Evolutionary conservation across 2,888 invertebrate genomes (phyloP).

Genomic region (Hypercompe scribonia): DNA sequence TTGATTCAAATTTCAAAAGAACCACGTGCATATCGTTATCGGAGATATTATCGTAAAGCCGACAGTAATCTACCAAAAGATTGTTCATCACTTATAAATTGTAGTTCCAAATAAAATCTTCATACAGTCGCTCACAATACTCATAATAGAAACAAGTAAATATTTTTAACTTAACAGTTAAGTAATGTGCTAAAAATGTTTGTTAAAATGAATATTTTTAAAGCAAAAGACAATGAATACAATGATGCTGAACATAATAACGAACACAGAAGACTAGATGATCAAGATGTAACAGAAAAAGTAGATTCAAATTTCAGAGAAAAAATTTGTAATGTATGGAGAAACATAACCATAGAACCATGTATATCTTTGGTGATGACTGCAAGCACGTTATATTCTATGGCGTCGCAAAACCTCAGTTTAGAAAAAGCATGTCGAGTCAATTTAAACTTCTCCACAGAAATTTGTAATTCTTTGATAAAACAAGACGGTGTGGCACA

Average conservation of each 20-base stretch:
- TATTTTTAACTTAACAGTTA: constrained; percentile 16
- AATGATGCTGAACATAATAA: constrained; percentile 33
- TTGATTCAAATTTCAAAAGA: background rate
- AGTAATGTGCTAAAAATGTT: constrained; percentile 18
- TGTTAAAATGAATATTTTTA: constrained; percentile 30
- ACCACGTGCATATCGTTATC: background rate
- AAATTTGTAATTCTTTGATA: constrained; percentile 91
- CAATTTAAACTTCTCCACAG: constrained; percentile 89
- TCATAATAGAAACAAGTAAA: constrained; percentile 30
- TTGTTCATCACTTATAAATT: background rate
- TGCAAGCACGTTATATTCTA: constrained; percentile 79
- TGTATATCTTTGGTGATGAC: constrained; percentile 66
- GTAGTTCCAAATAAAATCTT: constrained; percentile 20
- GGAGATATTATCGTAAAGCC: background rate
- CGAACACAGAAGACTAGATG: constrained; percentile 32
- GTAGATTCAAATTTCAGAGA: constrained; percentile 53
- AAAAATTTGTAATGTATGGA: constrained; percentile 49
- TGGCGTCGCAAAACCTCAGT: constrained; percentile 92
- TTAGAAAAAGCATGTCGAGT: constrained; percentile 94
- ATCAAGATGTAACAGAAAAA: constrained; percentile 30
- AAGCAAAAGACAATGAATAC: constrained; percentile 13
- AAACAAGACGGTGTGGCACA: constrained; percentile 87
- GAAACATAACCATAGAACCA: constrained; percentile 74
- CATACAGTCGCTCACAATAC: constrained; percentile 28
- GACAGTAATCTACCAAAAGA: background rate